Base-by-base conservation (phyloP, 2,113 vertebrate species). In the Oxyruncus cristatus region DNA sequence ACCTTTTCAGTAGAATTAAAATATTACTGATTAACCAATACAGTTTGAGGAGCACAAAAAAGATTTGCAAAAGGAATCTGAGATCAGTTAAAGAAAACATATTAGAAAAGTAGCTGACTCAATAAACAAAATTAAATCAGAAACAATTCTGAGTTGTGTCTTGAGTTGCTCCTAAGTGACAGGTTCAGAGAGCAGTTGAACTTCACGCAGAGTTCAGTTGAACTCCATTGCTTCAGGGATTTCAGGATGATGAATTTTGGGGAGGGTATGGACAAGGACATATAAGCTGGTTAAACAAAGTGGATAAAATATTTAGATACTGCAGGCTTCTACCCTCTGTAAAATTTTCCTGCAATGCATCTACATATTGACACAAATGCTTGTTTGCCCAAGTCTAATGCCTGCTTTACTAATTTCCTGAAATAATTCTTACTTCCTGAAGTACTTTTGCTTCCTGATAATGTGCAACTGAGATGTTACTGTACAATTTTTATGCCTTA, bases 171-270 rank as follows among this genome's bases (percentile, higher is more conserved):
- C 37, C 22, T 71, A 89, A 68, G 9, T 19, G 7, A 22, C 15
- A 50, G 3, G 8, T 30, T 77, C 17, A 47, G 49, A 27, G 14
- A 27, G 24, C 24, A 50, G 49, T 15, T 50, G 26, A 50, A 50
- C 14, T 28, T 8, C 7, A 18, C 0, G 0, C 0, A 56, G 12
- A 52, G 4, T 44, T 71, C 10, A 11, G 2, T 2, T 41, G 65
- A 77, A 74, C 11, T 78, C 41, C 14, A 37, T 7, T 61, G 14
- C 19, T 66, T 86, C 56, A 49, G 4, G 20, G 12, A 6, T 80
- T 53, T 61, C 13, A 62, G 28, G 65, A 33, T 49, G 37, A 50
- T 0, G 3, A 27, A 49, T 70, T 66, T 49, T 30, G 12, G 5
- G 10, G 5, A 77, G 8, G 19, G 3, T 46, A n/a, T 41, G 28